Conservation (phyloP, 1,140 invertebrate species). For the Heliconius eleuchia region DNA sequence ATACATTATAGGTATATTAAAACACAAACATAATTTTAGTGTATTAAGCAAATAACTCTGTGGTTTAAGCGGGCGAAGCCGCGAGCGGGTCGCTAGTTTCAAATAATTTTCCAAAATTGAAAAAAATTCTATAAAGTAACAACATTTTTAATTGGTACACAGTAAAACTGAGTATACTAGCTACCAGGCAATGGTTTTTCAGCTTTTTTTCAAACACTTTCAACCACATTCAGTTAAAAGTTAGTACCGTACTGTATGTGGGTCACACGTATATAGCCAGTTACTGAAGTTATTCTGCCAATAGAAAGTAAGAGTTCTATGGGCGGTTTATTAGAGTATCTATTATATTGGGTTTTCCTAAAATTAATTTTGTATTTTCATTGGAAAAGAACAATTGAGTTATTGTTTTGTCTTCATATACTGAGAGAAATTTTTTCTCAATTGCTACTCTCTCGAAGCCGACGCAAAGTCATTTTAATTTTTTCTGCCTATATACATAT, state of each 20-base stretch:
- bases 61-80: too few species aligned
- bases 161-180: not conserved
- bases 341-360: not conserved
- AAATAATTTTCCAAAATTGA: not conserved
- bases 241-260: conserved; percentile 28
- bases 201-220: conserved; percentile 4
- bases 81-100: too few species aligned
- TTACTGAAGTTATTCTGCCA: conserved; percentile 17
- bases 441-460: too few species aligned
- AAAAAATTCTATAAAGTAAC: not conserved
- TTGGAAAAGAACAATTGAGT: not conserved
- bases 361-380: not conserved
- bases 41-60: too few species aligned
- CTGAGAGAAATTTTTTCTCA: too few species aligned
- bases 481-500: too few species aligned
- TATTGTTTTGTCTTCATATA: not conserved
- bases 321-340: not conserved
- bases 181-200: not conserved
- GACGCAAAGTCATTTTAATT: too few species aligned
- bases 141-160: not conserved
- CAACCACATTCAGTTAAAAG: conserved; percentile 26
- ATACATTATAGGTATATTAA: too few species aligned
- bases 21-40: too few species aligned
- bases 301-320: conserved; percentile 24
- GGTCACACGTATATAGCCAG: conserved; percentile 26